Base-by-base conservation (phyloP, 2,113 vertebrate species). In the Colinus virginianus region DNA sequence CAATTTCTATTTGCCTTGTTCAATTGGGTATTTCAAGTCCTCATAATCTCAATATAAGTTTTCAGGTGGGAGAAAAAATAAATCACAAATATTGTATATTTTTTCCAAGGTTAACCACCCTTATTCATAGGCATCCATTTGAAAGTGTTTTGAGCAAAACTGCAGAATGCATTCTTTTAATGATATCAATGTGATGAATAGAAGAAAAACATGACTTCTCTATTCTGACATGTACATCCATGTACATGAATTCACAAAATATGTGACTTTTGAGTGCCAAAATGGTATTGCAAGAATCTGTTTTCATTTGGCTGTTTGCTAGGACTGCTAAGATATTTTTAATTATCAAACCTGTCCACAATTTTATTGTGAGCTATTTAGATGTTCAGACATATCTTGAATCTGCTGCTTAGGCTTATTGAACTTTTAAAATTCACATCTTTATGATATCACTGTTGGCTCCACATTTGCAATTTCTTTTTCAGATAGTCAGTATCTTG, bases 131-230 rank as follows among this genome's bases (percentile, higher is more conserved):
- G 63, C 38, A 79, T 34, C 25, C 22, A 2, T 78, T 89, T 89
- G 56, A 70, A 93, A 74, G 25, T 94, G 68, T 67, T 38, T 56
- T 83, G 49, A 91, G 46, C 81, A 83, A 63, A 95, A 67, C 53
- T 64, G 51, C 49, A 87, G 46, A 75, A 79, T 3, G 51, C 32
- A 79, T 86, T 86, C 22, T 86, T 91, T 76, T 77, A 89, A 79
- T 26, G 16, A 59, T 87, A 48, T 40, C 49, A 46, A 3, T 69
- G 71, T 90, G 78, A 78, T 2, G 1, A 79, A 36, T 67, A 89
- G 67, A 42, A 89, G 67, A 42, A 79, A 32, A 15, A 42, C 42
- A 23, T 79, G 71, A 62, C 38, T 85, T 49, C 64, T 84, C 36
- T 2, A 0, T 34, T 71, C 51, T 76, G 72, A 15, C 26, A 3